Conservation (phyloP, 2,113 vertebrate genomes). For the Syrmaticus mikado region DNA sequence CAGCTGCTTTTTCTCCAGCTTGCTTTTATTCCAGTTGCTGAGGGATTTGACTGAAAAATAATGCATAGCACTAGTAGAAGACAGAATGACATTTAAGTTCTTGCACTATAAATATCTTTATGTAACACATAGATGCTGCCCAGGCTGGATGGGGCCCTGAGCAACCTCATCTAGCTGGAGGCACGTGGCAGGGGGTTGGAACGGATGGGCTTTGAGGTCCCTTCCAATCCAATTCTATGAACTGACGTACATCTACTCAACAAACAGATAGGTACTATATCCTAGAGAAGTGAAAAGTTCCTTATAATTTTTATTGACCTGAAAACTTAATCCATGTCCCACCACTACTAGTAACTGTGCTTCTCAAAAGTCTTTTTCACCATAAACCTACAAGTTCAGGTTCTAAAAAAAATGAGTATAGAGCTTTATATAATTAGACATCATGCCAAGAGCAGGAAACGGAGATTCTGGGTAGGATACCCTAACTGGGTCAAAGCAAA, state of each 20-base stretch:
- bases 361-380: not conserved
- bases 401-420: not conserved
- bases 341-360: too few species aligned
- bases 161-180: not conserved
- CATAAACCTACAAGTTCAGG: not conserved
- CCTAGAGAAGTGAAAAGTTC: not conserved
- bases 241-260: not conserved
- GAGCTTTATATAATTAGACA: not conserved
- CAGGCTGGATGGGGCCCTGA: not conserved
- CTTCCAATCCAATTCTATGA: not conserved
- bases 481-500: not conserved
- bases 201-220: not conserved
- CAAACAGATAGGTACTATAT: not conserved
- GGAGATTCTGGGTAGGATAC: not conserved
- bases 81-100: rapidly evolving
- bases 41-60: not conserved
- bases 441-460: not conserved
- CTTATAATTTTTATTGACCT: rapidly evolving
- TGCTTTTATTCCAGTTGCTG: not conserved
- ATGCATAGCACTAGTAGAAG: rapidly evolving
- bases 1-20: not conserved
- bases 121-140: not conserved
- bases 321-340: not conserved
- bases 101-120: not conserved
- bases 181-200: not conserved